Conservation (phyloP, 2,888 invertebrate species). For the Chloroclysta siterata region DNA sequence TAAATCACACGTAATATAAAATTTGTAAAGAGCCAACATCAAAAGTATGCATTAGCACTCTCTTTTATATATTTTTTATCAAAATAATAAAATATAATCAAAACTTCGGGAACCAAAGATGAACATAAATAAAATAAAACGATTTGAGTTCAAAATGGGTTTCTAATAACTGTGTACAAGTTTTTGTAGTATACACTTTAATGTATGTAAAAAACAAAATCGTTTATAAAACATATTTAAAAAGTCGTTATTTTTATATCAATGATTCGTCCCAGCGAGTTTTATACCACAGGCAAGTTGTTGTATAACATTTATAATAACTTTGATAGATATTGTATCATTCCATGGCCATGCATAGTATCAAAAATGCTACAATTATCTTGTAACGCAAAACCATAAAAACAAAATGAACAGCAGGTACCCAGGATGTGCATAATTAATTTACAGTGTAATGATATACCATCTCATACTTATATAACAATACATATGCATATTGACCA, state of each 20-base stretch:
- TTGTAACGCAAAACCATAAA: conserved; percentile 65
- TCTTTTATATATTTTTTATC: conserved; percentile 52
- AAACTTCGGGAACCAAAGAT: conserved; percentile 43
- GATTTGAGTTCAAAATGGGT: conserved; percentile 36
- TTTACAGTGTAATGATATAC: conserved; percentile 69
- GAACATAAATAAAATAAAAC: conserved; percentile 41
- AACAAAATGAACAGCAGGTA: conserved; percentile 66
- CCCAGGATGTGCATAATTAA: conserved; percentile 73
- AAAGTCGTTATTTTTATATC: not conserved
- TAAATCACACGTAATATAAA: conserved; percentile 31
- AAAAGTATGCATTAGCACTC: conserved; percentile 73
- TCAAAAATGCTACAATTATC: conserved; percentile 66
- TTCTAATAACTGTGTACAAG: conserved; percentile 46
- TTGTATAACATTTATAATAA: conserved; percentile 43
- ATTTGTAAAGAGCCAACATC: conserved; percentile 56
- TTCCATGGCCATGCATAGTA: conserved; percentile 80
- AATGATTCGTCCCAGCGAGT: conserved; percentile 43
- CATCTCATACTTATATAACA: conserved; percentile 46
- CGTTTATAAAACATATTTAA: no score
- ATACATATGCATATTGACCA: conserved; percentile 55
- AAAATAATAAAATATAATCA: conserved; percentile 43
- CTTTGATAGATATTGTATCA: conserved; percentile 56
- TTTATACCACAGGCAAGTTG: conserved; percentile 47
- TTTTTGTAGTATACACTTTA: conserved; percentile 46
- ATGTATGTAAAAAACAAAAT: no score